These are phyloP conservation scores for Todus mexicanus DNA, from an alignment of 2,797 vertebrate genomes.

Conservation along the genomic window DNA sequence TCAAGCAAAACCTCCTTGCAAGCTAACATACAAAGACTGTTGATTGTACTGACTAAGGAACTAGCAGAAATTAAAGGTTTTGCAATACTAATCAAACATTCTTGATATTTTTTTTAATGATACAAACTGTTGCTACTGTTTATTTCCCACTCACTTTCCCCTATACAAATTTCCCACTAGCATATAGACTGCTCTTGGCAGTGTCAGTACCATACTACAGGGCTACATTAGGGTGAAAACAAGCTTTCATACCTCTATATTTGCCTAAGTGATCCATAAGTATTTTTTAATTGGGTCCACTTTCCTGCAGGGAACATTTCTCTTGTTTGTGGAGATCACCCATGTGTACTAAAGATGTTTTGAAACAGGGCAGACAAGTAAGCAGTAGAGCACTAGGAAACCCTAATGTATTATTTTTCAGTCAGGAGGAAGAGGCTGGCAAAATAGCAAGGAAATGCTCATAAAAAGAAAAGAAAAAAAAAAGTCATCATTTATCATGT, in stretches of 20 bases:
- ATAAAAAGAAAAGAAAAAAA: not conserved
- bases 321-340: not conserved
- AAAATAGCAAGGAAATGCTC: not conserved
- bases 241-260: no score
- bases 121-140: not conserved
- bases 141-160: not conserved
- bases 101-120: not conserved
- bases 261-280: no score
- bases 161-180: not conserved
- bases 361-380: not conserved
- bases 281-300: no score
- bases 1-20: not conserved
- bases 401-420: not conserved
- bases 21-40: not conserved
- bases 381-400: not conserved
- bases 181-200: no score
- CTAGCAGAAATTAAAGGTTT: not conserved
- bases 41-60: not conserved
- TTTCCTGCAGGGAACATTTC: not conserved
- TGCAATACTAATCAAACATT: not conserved
- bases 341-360: not conserved
- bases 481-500: not conserved
- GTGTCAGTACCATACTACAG: no score
- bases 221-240: no score
- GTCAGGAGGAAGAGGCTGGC: not conserved